These are phyloP conservation scores for Harpagifer antarcticus DNA, from an alignment of 2,797 vertebrate species.

Conservation along the genomic window DNA sequence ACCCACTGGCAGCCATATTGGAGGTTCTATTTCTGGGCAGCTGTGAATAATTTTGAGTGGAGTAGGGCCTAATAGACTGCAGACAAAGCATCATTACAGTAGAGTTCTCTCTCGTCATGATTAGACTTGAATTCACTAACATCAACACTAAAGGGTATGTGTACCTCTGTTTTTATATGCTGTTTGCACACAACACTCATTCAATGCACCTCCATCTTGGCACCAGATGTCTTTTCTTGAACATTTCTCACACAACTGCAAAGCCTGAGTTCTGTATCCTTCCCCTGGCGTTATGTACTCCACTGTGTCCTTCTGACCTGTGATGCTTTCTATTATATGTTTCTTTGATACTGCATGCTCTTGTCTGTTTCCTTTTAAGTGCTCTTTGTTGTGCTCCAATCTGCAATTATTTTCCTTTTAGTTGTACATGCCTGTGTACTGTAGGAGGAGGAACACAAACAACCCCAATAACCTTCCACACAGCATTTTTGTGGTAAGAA, in stretches of 20 bases:
- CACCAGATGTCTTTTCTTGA: constrained; percentile 56
- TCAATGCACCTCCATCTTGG: constrained; percentile 38
- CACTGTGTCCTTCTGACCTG: neutral
- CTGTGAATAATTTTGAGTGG: constrained; percentile 29
- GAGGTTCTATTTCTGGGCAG: constrained; percentile 27
- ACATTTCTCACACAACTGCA: constrained; percentile 16
- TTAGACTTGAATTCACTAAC: constrained; percentile 5
- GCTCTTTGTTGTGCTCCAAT: constrained; percentile 2
- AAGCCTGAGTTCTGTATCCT: constrained; percentile 6
- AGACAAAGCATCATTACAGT: neutral
- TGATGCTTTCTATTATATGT: neutral
- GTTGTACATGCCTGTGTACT: neutral
- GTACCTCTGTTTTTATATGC: neutral
- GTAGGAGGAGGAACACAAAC: neutral
- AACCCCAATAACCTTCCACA: constrained; percentile 1
- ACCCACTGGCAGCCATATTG: constrained; percentile 32
- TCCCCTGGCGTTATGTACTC: constrained; percentile 6
- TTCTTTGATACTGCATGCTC: neutral
- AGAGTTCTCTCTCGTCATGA: constrained; percentile 19
- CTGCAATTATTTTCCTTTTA: constrained; percentile 2
- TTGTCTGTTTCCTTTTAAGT: constrained; percentile 4
- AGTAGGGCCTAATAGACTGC: constrained; percentile 20
- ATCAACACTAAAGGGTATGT: neutral
- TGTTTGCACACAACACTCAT: constrained; percentile 12
- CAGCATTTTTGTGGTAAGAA: constrained; percentile 26